phyloP scores from a whole-genome alignment of 2,113 vertebrate species.

The Pygoscelis adeliae region DNA sequence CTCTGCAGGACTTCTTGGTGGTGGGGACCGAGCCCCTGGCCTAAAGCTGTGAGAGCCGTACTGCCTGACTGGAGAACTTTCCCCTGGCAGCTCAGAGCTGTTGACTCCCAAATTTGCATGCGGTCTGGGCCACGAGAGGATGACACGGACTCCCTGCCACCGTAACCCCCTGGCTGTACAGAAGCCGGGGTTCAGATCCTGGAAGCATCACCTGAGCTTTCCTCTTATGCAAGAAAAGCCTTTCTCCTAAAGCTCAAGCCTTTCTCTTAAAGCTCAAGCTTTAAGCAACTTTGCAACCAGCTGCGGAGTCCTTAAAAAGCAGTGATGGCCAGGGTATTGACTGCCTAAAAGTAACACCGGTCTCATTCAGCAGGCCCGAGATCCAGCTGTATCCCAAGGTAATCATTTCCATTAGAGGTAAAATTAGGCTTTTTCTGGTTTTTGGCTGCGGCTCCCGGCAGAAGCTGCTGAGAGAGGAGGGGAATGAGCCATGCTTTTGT shows the following conservation, averaged over 20 bases:
- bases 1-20: not conserved
- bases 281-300: not conserved
- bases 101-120: not conserved
- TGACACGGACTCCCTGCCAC: not conserved
- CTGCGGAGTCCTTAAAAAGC: not conserved
- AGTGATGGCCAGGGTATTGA: not conserved
- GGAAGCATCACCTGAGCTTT: not conserved
- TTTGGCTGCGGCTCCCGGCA: not conserved
- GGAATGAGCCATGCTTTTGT: not conserved
- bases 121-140: rapidly evolving
- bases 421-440: not conserved
- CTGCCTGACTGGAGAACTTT: not conserved
- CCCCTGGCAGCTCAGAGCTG: not conserved
- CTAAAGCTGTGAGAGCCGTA: not conserved
- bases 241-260: not conserved
- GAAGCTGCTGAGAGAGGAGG: not conserved
- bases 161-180: rapidly evolving
- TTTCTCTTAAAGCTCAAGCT: not conserved
- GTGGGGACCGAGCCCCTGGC: not conserved
- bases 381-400: not conserved
- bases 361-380: not conserved
- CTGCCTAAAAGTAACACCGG: not conserved
- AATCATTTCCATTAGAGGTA: not conserved
- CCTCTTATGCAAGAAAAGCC: not conserved
- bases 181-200: not conserved